Conservation (phyloP, 2,888 invertebrate species). For the Empis stercorea region DNA sequence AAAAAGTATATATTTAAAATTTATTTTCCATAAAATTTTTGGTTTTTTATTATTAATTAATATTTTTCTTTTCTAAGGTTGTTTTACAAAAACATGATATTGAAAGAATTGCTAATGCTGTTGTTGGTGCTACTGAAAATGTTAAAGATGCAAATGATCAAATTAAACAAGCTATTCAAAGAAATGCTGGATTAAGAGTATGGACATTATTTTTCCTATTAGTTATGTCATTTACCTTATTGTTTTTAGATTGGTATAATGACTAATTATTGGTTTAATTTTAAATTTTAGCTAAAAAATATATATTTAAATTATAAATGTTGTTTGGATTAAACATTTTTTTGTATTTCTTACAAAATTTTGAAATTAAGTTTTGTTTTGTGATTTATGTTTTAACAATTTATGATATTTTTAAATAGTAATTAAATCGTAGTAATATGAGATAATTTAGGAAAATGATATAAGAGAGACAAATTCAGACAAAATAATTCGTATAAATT, state of each 20-base stretch:
- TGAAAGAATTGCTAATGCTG: conserved; percentile 75
- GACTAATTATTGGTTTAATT: conserved; percentile 42
- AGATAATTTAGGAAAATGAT: too few species aligned
- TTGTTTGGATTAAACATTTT: too few species aligned
- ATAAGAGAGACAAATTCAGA: too few species aligned
- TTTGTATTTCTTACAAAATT: too few species aligned
- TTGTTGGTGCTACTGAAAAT: conserved; percentile 88
- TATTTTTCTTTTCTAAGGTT: conserved; percentile 39
- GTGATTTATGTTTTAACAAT: too few species aligned
- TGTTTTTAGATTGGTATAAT: conserved; percentile 99
- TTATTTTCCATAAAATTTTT: neutral
- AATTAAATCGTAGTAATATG: too few species aligned
- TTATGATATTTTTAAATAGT: too few species aligned
- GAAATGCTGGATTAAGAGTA: conserved; percentile 88
- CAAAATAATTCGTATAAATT: too few species aligned
- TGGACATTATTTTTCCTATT: conserved; percentile 91
- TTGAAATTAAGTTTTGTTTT: too few species aligned
- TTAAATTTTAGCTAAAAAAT: too few species aligned
- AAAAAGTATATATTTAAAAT: conserved; percentile 63
- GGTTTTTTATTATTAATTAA: neutral
- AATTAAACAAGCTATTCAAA: conserved; percentile 91
- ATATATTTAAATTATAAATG: too few species aligned
- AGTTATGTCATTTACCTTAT: conserved; percentile 87
- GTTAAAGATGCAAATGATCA: conserved; percentile 95
- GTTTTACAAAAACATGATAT: conserved; percentile 89